These are phyloP conservation scores for Eretmochelys imbricata DNA, from an alignment of 2,113 vertebrate genomes.

Conservation along the genomic window DNA sequence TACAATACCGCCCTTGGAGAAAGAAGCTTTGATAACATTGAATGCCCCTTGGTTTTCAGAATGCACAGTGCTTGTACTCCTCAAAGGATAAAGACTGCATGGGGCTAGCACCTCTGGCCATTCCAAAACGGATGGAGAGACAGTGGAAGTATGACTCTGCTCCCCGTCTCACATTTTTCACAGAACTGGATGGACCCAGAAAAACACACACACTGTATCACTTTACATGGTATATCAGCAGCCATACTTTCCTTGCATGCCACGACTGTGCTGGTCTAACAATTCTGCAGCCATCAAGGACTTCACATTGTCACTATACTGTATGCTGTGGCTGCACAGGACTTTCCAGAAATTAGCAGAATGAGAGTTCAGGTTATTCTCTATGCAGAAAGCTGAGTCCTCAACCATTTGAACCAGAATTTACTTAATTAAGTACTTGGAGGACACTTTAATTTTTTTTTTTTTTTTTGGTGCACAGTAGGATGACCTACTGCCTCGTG, in stretches of 20 bases:
- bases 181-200: neutral
- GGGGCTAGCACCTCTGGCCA: neutral
- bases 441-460: neutral
- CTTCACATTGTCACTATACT: neutral
- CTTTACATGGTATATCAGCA: neutral
- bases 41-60: neutral
- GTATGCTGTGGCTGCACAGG: neutral
- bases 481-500: neutral
- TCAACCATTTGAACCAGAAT: neutral
- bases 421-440: neutral
- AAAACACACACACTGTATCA: accelerated
- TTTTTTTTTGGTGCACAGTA: neutral
- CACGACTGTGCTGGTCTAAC: neutral
- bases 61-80: neutral
- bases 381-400: neutral
- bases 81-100: neutral
- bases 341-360: neutral
- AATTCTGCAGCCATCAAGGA: neutral
- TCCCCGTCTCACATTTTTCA: neutral
- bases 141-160: neutral
- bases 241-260: neutral
- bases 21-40: neutral
- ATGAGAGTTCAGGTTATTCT: neutral
- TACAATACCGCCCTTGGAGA: neutral
- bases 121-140: neutral